Percentiles rank a stretch among this genome's conserved stretches.
Evolutionary conservation across 64 coral and sea anemone genomes (phyloP).

Genomic region (Hydrozoanthus tunicans): DNA sequence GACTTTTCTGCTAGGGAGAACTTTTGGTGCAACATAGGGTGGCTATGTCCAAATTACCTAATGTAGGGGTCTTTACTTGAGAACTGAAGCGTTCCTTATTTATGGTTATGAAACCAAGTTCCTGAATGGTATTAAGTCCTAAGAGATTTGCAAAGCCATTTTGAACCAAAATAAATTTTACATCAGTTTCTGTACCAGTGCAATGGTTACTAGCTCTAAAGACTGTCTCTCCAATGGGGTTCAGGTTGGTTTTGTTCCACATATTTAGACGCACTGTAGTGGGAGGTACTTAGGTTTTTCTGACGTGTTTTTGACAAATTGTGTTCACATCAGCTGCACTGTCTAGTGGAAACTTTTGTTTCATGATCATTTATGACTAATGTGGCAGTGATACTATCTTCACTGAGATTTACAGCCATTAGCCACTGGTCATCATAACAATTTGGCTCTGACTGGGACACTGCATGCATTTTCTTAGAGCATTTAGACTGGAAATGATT

Average conservation of each 20-base stretch:
- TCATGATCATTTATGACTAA: not conserved
- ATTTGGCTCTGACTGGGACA: no score
- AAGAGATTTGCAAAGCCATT: not conserved
- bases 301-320: slow-evolving; percentile 23
- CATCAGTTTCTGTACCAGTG: no score
- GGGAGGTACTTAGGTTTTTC: not conserved
- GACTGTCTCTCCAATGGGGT: slow-evolving; percentile 22
- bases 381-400: not conserved
- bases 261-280: slow-evolving; percentile 11
- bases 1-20: no score
- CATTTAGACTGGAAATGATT: slow-evolving; percentile 2
- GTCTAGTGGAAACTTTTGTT: not conserved
- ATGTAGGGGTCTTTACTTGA: not conserved
- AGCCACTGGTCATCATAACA: not conserved
- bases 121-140: slow-evolving; percentile 46
- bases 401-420: not conserved
- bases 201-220: not conserved
- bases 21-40: no score
- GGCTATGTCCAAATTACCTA: no score
- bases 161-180: no score
- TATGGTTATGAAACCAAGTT: slow-evolving; percentile 17
- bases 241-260: slow-evolving; percentile 50
- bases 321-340: slow-evolving; percentile 51
- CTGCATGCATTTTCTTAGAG: no score
- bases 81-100: slow-evolving; percentile 21